These are phyloP conservation scores for Pseudachorutes palmiensis DNA, from an alignment of 1,140 invertebrate species.

Conservation along the genomic window DNA sequence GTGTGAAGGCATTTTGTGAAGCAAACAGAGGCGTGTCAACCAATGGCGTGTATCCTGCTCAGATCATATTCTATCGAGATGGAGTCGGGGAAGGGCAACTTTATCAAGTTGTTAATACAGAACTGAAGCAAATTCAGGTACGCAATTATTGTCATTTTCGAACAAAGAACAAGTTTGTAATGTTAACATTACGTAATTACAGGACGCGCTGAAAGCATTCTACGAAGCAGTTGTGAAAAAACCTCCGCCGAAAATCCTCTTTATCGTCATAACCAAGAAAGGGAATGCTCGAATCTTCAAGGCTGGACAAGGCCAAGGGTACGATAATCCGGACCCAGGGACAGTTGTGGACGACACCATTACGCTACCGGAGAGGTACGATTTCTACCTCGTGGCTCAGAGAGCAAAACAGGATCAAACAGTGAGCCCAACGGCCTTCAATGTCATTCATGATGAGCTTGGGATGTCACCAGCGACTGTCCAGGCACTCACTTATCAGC, in stretches of 20 bases:
- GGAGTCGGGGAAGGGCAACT: slow-evolving; percentile 49
- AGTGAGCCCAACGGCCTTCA: slow-evolving; percentile 70
- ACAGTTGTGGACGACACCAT: slow-evolving; percentile 51
- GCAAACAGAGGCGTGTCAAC: too few relatives aligned
- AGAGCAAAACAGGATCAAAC: slow-evolving; percentile 62
- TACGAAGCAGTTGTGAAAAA: background rate
- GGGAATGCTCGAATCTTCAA: slow-evolving; percentile 50
- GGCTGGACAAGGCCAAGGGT: background rate
- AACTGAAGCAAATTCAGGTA: slow-evolving; percentile 40
- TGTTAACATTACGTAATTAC: background rate
- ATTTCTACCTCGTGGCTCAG: slow-evolving; percentile 74
- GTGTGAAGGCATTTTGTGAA: slow-evolving; percentile 34
- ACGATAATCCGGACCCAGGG: slow-evolving; percentile 51
- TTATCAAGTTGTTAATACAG: slow-evolving; percentile 44
- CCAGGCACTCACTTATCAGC: slow-evolving; percentile 67
- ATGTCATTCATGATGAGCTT: slow-evolving; percentile 58
- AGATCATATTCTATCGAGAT: slow-evolving; percentile 42
- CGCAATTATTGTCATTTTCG: background rate
- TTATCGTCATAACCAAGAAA: slow-evolving; percentile 52
- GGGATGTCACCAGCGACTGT: slow-evolving; percentile 56
- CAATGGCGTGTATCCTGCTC: slow-evolving; percentile 35
- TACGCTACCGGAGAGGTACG: slow-evolving; percentile 64
- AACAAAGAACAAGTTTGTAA: background rate
- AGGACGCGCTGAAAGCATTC: background rate
- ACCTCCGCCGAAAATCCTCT: slow-evolving; percentile 40